Percentiles rank a stretch among this genome's conserved stretches.
These are phyloP conservation scores for Molossus alvarezi DNA, from an alignment of 2,797 vertebrate species.

Conservation along the genomic window DNA sequence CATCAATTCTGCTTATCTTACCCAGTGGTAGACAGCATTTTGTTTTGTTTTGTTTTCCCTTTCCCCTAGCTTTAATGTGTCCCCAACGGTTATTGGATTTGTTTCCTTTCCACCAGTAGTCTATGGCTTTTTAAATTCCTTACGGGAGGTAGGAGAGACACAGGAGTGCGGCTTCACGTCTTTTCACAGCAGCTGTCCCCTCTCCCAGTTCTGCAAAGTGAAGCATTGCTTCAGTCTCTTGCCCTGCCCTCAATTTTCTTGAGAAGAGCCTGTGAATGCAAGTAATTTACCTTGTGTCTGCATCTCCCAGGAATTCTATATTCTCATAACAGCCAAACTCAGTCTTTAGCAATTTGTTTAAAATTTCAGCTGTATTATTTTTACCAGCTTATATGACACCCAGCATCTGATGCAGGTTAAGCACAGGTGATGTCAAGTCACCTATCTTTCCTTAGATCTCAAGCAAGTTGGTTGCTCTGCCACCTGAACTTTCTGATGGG, in stretches of 20 bases:
- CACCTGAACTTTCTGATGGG: background rate
- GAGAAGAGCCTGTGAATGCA: background rate
- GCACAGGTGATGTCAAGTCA: background rate
- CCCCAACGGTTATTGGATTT: background rate
- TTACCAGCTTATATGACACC: background rate
- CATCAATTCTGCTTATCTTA: background rate
- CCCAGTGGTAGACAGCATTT: background rate
- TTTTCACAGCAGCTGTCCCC: background rate
- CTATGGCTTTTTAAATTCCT: background rate
- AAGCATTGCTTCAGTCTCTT: background rate
- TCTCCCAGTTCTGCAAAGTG: background rate
- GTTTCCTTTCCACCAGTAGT: background rate
- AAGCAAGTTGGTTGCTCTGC: background rate
- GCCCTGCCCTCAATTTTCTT: background rate
- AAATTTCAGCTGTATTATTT: conserved; percentile 8
- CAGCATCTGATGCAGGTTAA: background rate
- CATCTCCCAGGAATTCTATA: background rate
- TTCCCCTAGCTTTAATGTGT: background rate
- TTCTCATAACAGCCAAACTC: background rate
- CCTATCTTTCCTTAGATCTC: background rate
- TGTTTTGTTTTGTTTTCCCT: background rate
- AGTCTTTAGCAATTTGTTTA: background rate
- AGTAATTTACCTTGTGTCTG: background rate
- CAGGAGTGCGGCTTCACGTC: background rate
- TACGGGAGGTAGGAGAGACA: background rate